phyloP scores from a whole-genome alignment of 2,113 vertebrate genomes.

The Hiodon alosoides region DNA sequence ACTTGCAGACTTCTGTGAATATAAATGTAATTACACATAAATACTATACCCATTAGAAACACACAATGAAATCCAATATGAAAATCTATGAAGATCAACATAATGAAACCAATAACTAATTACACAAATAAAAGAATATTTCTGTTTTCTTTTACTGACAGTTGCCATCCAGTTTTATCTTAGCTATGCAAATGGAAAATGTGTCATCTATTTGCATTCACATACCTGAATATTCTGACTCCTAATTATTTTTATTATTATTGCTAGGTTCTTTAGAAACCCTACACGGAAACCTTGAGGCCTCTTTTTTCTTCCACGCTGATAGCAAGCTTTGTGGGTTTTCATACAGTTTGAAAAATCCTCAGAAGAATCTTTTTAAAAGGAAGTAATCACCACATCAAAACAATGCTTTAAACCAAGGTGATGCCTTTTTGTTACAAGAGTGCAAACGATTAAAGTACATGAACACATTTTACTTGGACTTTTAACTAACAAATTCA shows the following conservation, averaged over 20 bases:
- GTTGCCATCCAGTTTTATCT: slow-evolving; percentile 74
- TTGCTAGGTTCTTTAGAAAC: slow-evolving; percentile 18
- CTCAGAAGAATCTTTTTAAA: slow-evolving; percentile 9
- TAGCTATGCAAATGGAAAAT: slow-evolving; percentile 69
- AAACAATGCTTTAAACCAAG: not conserved
- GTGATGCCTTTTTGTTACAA: slow-evolving; percentile 22
- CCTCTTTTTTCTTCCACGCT: slow-evolving; percentile 16
- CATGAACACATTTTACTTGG: not conserved
- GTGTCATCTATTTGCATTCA: slow-evolving; percentile 66
- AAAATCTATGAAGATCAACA: slow-evolving; percentile 51
- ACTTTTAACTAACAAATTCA: not conserved
- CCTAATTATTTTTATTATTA: slow-evolving; percentile 14
- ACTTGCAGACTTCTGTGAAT: slow-evolving; percentile 88
- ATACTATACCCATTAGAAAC: slow-evolving; percentile 84
- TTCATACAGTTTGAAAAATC: slow-evolving; percentile 5
- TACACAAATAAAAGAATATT: slow-evolving; percentile 81
- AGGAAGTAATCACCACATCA: slow-evolving; percentile 6
- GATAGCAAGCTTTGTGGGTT: slow-evolving; percentile 10
- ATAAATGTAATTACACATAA: slow-evolving; percentile 90
- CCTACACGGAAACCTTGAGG: slow-evolving; percentile 26
- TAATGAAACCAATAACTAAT: slow-evolving; percentile 88
- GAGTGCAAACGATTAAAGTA: not conserved
- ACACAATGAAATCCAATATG: slow-evolving; percentile 36
- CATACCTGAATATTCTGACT: slow-evolving; percentile 42
- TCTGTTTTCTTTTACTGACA: slow-evolving; percentile 73